phyloP scores from a whole-genome alignment of 1,140 invertebrate species.

The Papilio machaon region DNA sequence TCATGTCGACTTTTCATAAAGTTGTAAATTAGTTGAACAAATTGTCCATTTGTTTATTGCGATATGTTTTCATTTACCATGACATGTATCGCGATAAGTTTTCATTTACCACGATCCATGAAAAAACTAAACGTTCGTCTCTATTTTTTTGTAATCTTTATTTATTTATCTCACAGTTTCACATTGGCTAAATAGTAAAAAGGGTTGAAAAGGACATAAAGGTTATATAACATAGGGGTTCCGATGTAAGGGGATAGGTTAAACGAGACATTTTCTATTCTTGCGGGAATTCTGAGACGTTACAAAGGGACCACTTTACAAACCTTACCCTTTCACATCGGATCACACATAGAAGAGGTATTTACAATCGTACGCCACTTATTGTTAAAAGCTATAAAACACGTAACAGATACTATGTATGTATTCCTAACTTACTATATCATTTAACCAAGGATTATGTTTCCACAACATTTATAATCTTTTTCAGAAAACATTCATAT shows the following conservation, averaged over 20 bases:
- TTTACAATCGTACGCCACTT: not conserved
- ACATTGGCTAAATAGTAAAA: slow-evolving; percentile 4
- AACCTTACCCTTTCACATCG: not conserved
- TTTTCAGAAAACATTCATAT: too few species aligned
- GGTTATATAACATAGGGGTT: not conserved
- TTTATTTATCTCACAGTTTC: not conserved
- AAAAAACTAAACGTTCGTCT: too few species aligned
- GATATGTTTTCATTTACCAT: not conserved
- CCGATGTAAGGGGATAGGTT: slow-evolving; percentile 4
- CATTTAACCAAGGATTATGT: not conserved
- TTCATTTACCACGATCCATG: not conserved
- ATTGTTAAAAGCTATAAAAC: not conserved
- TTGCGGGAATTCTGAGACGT: slow-evolving; percentile 14
- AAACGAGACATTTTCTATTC: slow-evolving; percentile 15
- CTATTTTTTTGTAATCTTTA: not conserved
- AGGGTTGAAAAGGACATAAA: slow-evolving; percentile 12
- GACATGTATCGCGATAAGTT: too few species aligned
- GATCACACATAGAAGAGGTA: not conserved
- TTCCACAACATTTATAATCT: not conserved
- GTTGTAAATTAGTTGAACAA: too few species aligned
- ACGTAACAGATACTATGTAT: not conserved
- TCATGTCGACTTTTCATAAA: not conserved
- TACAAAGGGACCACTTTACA: slow-evolving; percentile 13
- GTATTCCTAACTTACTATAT: not conserved
- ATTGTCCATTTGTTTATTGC: too few species aligned